These are phyloP conservation scores for Lysandra coridon DNA, from an alignment of 2,888 invertebrate species.

Conservation along the genomic window DNA sequence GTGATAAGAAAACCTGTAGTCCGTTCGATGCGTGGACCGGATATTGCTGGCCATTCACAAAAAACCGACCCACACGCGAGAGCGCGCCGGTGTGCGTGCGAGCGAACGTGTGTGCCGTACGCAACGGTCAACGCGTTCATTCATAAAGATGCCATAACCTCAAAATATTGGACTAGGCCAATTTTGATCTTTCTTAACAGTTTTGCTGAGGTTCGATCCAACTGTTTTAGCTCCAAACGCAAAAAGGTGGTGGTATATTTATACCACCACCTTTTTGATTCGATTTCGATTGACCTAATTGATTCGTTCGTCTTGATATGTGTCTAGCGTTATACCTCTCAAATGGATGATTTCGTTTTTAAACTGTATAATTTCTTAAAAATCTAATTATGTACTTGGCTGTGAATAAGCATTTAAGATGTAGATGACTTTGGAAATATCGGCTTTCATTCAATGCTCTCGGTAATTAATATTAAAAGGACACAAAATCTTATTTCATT, in stretches of 20 bases:
- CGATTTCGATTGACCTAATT: too few relatives aligned
- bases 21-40: constrained; percentile 68
- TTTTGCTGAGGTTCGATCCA: neutral
- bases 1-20: constrained; percentile 78
- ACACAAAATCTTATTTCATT: neutral
- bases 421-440: too few relatives aligned
- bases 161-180: constrained; percentile 33
- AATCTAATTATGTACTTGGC: too few relatives aligned
- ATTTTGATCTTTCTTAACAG: neutral
- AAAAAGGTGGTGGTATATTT: too few relatives aligned
- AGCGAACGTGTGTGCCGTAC: constrained; percentile 49
- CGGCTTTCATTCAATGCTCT: too few relatives aligned
- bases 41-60: constrained; percentile 78
- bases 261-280: too few relatives aligned
- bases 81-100: constrained; percentile 35
- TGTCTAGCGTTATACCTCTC: too few relatives aligned
- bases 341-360: too few relatives aligned
- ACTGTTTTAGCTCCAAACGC: too few relatives aligned
- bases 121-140: constrained; percentile 63
- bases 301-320: too few relatives aligned
- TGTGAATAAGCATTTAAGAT: too few relatives aligned
- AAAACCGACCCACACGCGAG: constrained; percentile 59
- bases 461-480: neutral
- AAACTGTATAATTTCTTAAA: too few relatives aligned
- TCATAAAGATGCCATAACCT: constrained; percentile 63